A percentile compares a stretch with the other conserved stretches of the same genome.
Evolutionary conservation across 2,888 invertebrate genomes (phyloP).

Genomic region (Nebria brevicollis): DNA sequence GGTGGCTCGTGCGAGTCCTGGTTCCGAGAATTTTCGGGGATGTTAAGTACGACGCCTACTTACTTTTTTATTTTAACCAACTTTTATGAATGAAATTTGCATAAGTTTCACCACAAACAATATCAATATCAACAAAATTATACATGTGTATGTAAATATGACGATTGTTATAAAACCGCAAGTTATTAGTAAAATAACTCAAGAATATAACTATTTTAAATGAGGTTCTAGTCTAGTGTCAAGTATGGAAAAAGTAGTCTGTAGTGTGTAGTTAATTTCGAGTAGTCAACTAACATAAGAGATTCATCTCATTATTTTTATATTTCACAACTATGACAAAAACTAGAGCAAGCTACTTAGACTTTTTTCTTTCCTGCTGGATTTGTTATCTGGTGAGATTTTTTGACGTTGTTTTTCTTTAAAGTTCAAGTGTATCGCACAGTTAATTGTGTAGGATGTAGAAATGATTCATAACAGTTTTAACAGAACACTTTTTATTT

Average conservation of each 20-base stretch:
- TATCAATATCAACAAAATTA: too few relatives aligned
- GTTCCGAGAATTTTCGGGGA: constrained; percentile 36
- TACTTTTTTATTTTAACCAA: background rate
- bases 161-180: background rate
- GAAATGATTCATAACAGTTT: background rate
- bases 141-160: too few relatives aligned
- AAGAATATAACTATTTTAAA: background rate
- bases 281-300: background rate
- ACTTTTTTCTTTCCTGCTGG: background rate
- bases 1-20: constrained; percentile 34
- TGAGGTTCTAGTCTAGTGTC: background rate
- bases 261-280: background rate
- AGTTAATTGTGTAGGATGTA: background rate
- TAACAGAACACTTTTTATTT: constrained; percentile 8
- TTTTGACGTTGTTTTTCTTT: background rate
- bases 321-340: background rate
- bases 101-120: background rate
- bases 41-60: constrained; percentile 38
- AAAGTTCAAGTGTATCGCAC: background rate
- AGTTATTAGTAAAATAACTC: background rate
- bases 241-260: background rate
- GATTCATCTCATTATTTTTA: background rate
- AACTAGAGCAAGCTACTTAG: background rate
- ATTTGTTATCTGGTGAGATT: background rate
- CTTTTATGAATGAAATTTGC: background rate